phyloP scores from a whole-genome alignment of 2,888 invertebrate genomes.

The Crioceris asparagi region DNA sequence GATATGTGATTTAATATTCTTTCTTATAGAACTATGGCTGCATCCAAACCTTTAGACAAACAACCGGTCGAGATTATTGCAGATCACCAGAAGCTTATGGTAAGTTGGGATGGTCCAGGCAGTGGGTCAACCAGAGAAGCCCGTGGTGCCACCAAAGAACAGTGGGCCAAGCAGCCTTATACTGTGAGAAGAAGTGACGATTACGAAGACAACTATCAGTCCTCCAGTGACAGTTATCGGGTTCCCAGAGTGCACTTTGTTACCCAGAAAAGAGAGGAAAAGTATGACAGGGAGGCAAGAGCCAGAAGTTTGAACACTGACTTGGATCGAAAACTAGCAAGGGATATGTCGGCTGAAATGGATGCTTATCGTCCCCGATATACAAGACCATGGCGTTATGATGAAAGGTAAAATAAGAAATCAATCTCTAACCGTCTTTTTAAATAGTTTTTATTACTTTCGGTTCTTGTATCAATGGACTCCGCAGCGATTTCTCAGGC shows the following conservation, averaged over 20 bases:
- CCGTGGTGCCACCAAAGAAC: conserved; percentile 46
- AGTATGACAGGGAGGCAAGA: background rate
- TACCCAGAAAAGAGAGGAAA: conserved; percentile 39
- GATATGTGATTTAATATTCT: no score
- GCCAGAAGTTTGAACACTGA: conserved; percentile 18
- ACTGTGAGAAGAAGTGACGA: conserved; percentile 32
- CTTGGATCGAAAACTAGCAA: conserved; percentile 6
- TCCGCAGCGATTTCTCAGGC: no score
- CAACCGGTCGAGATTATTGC: no score
- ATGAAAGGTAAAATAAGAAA: conserved; percentile 7
- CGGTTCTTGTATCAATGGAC: no score
- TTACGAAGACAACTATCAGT: conserved; percentile 40
- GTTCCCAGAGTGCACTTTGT: conserved; percentile 58
- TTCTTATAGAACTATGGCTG: no score
- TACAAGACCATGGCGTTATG: conserved; percentile 11
- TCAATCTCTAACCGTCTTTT: no score
- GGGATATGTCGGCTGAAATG: conserved; percentile 18
- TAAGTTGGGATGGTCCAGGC: no score
- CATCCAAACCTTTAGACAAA: no score
- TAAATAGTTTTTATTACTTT: no score
- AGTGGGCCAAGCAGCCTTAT: conserved; percentile 51
- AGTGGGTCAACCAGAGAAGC: conserved; percentile 40
- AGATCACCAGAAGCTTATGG: no score
- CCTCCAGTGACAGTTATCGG: conserved; percentile 47
- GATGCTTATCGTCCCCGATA: conserved; percentile 18